A percentile compares a stretch with the other conserved stretches of the same genome.
Conservation (phyloP, 1,140 invertebrate species). For the Drosophila oshimai region DNA sequence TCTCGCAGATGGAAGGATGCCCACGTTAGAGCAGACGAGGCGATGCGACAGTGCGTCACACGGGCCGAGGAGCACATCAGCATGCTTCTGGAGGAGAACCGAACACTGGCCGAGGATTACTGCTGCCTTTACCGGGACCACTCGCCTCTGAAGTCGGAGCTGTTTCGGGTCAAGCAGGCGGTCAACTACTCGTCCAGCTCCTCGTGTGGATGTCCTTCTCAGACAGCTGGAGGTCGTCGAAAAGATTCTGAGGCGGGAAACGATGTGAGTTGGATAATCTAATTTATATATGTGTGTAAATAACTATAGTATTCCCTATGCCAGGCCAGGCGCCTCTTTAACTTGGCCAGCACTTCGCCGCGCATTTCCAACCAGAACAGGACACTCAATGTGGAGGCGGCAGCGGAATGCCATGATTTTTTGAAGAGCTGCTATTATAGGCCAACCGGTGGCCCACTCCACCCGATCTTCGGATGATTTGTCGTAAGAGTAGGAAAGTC, state of each 20-base stretch:
- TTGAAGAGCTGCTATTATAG: too few species aligned
- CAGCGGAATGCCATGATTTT: too few species aligned
- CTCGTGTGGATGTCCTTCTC: background rate
- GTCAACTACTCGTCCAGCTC: slow-evolving; percentile 12
- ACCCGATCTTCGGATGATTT: background rate
- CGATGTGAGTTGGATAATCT: slow-evolving; percentile 28
- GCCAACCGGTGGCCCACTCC: background rate
- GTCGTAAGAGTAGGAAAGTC: background rate
- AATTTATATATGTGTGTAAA: too few species aligned
- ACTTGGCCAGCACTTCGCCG: slow-evolving; percentile 26
- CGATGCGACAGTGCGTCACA: slow-evolving; percentile 33
- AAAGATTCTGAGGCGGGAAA: background rate
- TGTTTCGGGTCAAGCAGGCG: slow-evolving; percentile 22
- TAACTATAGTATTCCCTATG: too few species aligned
- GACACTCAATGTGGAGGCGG: background rate
- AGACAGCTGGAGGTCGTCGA: background rate
- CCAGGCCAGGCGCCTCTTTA: slow-evolving; percentile 21
- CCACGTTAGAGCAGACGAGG: slow-evolving; percentile 55
- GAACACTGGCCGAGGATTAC: slow-evolving; percentile 43
- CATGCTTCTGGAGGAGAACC: slow-evolving; percentile 38
- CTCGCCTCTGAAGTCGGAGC: slow-evolving; percentile 29
- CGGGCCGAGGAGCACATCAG: slow-evolving; percentile 38
- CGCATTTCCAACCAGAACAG: slow-evolving; percentile 26
- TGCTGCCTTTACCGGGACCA: slow-evolving; percentile 23
- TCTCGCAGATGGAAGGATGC: slow-evolving; percentile 65